These are phyloP conservation scores for Zosterops japonicus DNA, from an alignment of 2,113 vertebrate species.

Conservation along the genomic window DNA sequence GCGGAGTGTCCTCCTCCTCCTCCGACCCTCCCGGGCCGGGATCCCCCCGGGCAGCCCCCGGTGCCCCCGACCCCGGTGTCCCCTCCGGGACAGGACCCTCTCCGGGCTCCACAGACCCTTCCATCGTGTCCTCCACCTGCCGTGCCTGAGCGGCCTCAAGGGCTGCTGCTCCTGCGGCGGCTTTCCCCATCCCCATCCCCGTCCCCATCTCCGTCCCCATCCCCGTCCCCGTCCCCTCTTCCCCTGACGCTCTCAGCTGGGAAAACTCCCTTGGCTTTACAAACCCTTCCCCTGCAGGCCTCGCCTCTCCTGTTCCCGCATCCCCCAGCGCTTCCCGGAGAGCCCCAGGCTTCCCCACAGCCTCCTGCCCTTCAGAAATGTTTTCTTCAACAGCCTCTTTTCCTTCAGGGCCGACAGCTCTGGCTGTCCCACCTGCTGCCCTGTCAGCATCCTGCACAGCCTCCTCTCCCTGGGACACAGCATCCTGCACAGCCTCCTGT, in stretches of 20 bases:
- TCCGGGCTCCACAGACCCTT: neutral
- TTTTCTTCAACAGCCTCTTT: neutral
- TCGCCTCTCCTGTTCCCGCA: neutral
- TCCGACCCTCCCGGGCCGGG: neutral
- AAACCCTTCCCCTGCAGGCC: neutral
- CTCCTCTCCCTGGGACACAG: too few species aligned
- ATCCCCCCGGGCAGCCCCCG: neutral
- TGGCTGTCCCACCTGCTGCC: neutral
- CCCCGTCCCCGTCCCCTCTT: neutral
- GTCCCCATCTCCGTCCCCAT: too few species aligned
- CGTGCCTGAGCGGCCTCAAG: neutral
- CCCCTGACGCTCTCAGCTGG: neutral
- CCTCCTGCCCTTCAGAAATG: neutral
- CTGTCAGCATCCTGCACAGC: neutral
- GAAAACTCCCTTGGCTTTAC: neutral
- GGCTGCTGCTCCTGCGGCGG: neutral
- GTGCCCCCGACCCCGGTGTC: too few species aligned
- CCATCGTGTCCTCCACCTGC: neutral
- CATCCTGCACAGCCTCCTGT: neutral
- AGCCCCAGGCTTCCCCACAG: neutral
- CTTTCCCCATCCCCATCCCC: neutral
- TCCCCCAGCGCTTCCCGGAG: neutral
- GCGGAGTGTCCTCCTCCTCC: neutral
- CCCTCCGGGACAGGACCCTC: neutral
- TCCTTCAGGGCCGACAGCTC: neutral